Evolutionary conservation across 1,140 invertebrate genomes (phyloP), one percentile per base, ranked within the genome.

Genomic region (Gryllus bimaculatus): DNA sequence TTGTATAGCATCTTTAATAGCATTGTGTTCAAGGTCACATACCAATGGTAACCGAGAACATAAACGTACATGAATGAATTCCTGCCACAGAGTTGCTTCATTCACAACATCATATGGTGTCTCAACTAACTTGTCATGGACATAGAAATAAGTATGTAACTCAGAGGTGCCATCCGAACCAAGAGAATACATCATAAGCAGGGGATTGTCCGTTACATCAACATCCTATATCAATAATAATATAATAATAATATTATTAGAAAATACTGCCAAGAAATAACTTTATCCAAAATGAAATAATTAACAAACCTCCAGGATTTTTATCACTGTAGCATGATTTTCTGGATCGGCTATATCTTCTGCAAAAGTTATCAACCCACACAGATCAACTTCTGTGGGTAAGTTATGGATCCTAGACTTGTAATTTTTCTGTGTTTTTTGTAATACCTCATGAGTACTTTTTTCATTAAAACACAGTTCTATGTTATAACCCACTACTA

Each of bases 191-290:
- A 89, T 89, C 47, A 93, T 85, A 80, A 93, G 86, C 73, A 93
- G 86, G 48, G 92, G 92, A 86, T 93, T 93, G 83, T 93, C 92
- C 76, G 92, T 93, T 79, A 93, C 90, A 84, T 93, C 91, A 81
- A 93, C 90, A 83, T 92, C 89, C 88, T 91, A 82, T 81, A 88
- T 85, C 79, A 78, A 78, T 76, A 80, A n/a, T n/a, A n/a, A n/a
- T n/a, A n/a, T n/a, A n/a, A n/a, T n/a, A n/a, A n/a, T n/a, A n/a
- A 39, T 39, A 39, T 39, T 39, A 39, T 39, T 39, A 39, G 26
- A 39, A 39, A 39, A 39, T 39, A 5, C 26, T 5, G 5, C 26
- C 26, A 39, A 39, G 26, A 39, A 39, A 39, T 39, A 2, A 39
- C 26, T 39, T 39, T 39, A 39, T 39, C 26, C 26, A 39, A 13